Evolutionary conservation across 2,113 vertebrate genomes (phyloP).

Genomic region (Centropus bengalensis): DNA sequence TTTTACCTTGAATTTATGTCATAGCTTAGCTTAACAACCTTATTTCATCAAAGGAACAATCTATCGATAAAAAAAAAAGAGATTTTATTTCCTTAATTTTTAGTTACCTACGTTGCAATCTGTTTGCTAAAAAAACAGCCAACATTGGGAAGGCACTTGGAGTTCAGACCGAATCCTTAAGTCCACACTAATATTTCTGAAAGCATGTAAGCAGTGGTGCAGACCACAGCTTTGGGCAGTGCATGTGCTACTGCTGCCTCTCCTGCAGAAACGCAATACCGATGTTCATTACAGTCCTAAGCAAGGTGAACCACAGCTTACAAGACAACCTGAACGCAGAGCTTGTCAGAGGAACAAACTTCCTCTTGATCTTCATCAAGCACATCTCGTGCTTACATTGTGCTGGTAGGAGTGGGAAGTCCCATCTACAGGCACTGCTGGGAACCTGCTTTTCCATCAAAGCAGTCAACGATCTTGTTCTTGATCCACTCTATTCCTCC

Average conservation of each 20-base stretch:
- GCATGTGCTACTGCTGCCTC: background rate
- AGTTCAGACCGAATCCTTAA: background rate
- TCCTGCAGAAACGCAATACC: background rate
- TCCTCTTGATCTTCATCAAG: background rate
- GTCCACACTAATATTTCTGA: background rate
- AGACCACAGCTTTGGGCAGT: background rate
- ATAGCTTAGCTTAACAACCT: background rate
- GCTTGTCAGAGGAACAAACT: background rate
- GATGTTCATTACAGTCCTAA: background rate
- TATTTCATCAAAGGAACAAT: constrained; percentile 2
- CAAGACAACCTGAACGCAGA: background rate
- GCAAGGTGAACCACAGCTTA: background rate
- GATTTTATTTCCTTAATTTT: background rate
- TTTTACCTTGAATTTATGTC: constrained; percentile 27
- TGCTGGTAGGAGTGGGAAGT: background rate
- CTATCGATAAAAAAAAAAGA: background rate
- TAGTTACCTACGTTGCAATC: background rate
- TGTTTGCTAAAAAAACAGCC: background rate
- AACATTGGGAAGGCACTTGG: background rate
- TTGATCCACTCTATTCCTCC: background rate
- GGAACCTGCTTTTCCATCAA: background rate
- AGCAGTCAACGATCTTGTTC: rapidly evolving
- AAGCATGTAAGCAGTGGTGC: background rate
- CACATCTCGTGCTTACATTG: background rate
- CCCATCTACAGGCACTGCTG: background rate